These are phyloP conservation scores for Falco peregrinus DNA, from an alignment of 2,797 vertebrate species.

Conservation along the genomic window DNA sequence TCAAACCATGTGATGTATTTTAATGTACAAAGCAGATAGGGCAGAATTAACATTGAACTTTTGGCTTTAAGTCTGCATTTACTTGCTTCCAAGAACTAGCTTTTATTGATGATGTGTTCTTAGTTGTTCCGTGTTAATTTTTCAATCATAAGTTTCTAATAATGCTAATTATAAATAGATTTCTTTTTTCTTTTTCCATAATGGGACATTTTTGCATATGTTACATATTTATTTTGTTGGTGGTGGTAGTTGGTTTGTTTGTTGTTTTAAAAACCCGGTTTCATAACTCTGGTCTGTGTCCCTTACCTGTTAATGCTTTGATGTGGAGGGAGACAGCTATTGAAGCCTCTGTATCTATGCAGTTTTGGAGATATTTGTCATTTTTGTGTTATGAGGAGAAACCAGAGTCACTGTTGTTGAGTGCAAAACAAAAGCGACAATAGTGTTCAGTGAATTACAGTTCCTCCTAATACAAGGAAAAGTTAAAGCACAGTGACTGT, in stretches of 20 bases:
- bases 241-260: not conserved
- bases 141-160: slow-evolving; percentile 10
- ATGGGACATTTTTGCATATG: not conserved
- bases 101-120: not conserved
- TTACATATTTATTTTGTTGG: not conserved
- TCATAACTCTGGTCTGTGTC: not conserved
- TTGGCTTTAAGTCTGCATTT: not conserved
- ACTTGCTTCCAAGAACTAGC: not conserved
- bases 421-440: not conserved
- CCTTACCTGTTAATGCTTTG: not conserved
- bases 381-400: not conserved
- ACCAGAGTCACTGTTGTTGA: not conserved
- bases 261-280: not conserved
- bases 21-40: not conserved
- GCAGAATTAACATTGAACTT: slow-evolving; percentile 10
- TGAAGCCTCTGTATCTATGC: not conserved
- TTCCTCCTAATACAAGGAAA: not conserved
- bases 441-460: not conserved
- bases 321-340: not conserved
- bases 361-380: not conserved
- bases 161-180: not conserved
- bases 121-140: not conserved
- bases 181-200: not conserved
- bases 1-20: not conserved
- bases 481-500: not conserved